phyloP scores from a whole-genome alignment of 2,888 invertebrate species.

The Ernsta delagoae region DNA sequence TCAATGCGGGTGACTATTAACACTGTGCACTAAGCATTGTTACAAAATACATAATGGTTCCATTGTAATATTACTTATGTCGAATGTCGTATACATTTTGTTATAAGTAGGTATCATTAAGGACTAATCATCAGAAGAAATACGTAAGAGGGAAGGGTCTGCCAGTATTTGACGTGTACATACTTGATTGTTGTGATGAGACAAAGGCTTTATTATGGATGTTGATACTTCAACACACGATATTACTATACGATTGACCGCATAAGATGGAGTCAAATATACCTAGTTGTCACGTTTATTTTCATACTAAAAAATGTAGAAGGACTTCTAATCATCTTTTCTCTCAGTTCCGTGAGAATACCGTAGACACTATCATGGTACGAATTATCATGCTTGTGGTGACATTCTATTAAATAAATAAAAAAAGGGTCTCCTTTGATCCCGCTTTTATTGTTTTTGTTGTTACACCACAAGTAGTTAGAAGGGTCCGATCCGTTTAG shows the following conservation, averaged over 20 bases:
- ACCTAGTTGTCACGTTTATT: too few relatives aligned
- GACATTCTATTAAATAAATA: background rate
- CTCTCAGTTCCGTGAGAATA: too few relatives aligned
- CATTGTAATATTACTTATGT: background rate
- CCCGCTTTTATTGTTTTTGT: conserved; percentile 22
- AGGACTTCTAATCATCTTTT: too few relatives aligned
- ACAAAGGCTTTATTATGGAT: too few relatives aligned
- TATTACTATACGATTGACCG: too few relatives aligned
- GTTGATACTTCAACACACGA: too few relatives aligned
- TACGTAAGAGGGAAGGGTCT: too few relatives aligned
- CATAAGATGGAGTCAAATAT: too few relatives aligned
- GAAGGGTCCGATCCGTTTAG: conserved; percentile 52
- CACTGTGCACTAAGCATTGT: conserved; percentile 4
- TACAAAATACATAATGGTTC: background rate
- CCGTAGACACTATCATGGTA: background rate
- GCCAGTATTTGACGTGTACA: too few relatives aligned
- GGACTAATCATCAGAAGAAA: background rate
- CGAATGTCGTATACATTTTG: background rate
- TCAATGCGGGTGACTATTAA: conserved; percentile 5
- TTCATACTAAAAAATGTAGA: too few relatives aligned
- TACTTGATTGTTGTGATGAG: too few relatives aligned
- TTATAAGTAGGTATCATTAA: background rate
- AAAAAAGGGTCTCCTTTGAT: conserved; percentile 21
- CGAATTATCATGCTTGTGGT: background rate
- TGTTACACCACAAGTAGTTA: conserved; percentile 40